Evolutionary conservation across 1,140 invertebrate genomes (phyloP).

Genomic region (Drosophila lacteicornis): DNA sequence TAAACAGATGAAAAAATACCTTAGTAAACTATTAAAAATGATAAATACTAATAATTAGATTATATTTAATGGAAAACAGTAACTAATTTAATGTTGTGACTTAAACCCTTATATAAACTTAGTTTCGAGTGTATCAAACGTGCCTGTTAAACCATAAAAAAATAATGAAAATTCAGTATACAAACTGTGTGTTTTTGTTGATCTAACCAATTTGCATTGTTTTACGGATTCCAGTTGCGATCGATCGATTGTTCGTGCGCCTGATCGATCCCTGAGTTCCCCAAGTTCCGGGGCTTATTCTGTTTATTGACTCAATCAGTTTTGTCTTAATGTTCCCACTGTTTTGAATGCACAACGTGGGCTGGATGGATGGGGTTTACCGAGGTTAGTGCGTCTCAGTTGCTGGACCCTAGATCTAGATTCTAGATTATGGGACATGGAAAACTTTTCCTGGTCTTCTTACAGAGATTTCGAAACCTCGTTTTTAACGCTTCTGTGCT

Average conservation of each 20-base stretch:
- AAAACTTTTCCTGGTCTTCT: constrained; percentile 40
- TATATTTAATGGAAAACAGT: no score
- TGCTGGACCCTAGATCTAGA: constrained; percentile 30
- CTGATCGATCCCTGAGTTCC: constrained; percentile 4
- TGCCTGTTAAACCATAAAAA: not conserved
- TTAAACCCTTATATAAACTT: not conserved
- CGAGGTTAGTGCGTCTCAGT: constrained; percentile 7
- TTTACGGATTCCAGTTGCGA: constrained; percentile 33
- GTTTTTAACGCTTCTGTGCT: constrained; percentile 50
- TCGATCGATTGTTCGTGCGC: constrained; percentile 2
- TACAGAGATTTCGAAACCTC: constrained; percentile 34
- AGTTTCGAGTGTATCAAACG: constrained; percentile 3
- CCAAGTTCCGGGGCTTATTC: constrained; percentile 12
- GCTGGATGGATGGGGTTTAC: constrained; percentile 4
- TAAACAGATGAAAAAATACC: not conserved
- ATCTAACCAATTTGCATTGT: constrained; percentile 37
- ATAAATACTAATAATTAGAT: no score
- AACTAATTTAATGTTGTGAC: not conserved
- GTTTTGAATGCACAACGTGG: constrained; percentile 27
- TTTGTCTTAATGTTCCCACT: constrained; percentile 4
- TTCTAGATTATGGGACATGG: constrained; percentile 41
- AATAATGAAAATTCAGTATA: not conserved
- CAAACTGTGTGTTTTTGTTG: constrained; percentile 10
- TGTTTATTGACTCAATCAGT: constrained; percentile 15
- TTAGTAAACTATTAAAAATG: no score